Percentiles rank a stretch among this genome's conserved stretches.
Conservation (phyloP, 2,113 vertebrate species). For the Chrysochloris asiatica region DNA sequence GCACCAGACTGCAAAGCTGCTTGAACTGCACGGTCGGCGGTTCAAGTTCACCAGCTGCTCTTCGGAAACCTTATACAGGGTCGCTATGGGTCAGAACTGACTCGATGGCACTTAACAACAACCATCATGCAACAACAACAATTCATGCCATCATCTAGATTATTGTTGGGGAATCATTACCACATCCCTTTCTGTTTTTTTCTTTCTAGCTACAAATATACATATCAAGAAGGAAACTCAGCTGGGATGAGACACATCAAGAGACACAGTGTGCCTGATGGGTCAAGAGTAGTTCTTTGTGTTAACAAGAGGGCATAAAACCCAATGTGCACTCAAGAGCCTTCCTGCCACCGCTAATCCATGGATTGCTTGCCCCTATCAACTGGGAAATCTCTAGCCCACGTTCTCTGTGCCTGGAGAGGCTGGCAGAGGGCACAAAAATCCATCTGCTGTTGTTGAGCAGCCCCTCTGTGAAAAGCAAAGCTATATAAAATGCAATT, state of each 20-base stretch:
- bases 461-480: background rate
- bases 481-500: background rate
- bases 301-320: background rate
- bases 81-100: no score
- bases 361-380: background rate
- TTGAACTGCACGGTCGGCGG: no score
- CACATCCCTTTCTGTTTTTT: background rate
- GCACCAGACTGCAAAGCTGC: no score
- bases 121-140: no score
- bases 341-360: background rate
- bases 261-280: background rate
- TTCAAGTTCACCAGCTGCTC: no score
- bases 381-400: background rate
- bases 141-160: no score
- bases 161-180: background rate
- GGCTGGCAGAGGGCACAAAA: background rate
- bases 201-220: background rate
- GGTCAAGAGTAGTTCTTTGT: background rate
- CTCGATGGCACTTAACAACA: no score
- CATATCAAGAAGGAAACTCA: background rate
- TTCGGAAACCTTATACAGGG: no score
- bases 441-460: background rate
- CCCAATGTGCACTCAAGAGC: fast-evolving
- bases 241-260: background rate
- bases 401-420: background rate